Evolutionary conservation across 2,113 vertebrate species (phyloP), one percentile per base, ranked within the genome.

Genomic region (Campylorhamphus procurvoides): DNA sequence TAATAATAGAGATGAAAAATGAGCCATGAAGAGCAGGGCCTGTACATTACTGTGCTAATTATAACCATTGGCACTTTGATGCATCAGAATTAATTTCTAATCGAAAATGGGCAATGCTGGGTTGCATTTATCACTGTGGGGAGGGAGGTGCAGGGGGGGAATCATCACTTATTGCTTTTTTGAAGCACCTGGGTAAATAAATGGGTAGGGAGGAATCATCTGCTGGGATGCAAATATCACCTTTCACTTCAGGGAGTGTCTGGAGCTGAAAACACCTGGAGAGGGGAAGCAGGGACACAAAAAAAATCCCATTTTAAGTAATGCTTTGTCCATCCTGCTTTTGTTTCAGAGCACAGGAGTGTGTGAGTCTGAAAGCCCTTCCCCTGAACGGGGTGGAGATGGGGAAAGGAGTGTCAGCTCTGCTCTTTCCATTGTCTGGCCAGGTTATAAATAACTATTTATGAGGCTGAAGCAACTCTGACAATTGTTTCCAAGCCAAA

Each of bases 31-130:
- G 82, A 94, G 88, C 85, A 69, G 28, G 71, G 82, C 67, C 81
- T 49, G 12, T 71, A 63, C 85, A 62, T 91, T 81, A 87, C 87
- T 49, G 56, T 37, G 87, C 92, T 97, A 96, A 95, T 89, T 84
- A 87, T 58, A 95, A 87, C 63, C 78, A 68, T 10, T 69, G 85
- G 64, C 92, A 83, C 63, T 14, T 89, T 37, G 90, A 94, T 83
- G 62, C 72, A 87, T 66, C 27, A 78, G 69, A 75, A 77, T 83
- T 93, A 80, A 90, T 86, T 95, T 47, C 88, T 85, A 84, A 72
- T 37, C 33, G 88, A 91, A 76, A 79, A 72, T 50, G 49, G 63
- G 64, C 7, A 10, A 73, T 73, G 85, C 55, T 95, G 66, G 15
- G 49, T 33, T 69, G 76, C 44, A 35, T 69, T 90, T 74, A 50